A percentile compares a stretch with the other conserved stretches of the same genome.
These are phyloP conservation scores for Margaritifera margaritifera DNA, from an alignment of 2,888 invertebrate species.

Conservation along the genomic window DNA sequence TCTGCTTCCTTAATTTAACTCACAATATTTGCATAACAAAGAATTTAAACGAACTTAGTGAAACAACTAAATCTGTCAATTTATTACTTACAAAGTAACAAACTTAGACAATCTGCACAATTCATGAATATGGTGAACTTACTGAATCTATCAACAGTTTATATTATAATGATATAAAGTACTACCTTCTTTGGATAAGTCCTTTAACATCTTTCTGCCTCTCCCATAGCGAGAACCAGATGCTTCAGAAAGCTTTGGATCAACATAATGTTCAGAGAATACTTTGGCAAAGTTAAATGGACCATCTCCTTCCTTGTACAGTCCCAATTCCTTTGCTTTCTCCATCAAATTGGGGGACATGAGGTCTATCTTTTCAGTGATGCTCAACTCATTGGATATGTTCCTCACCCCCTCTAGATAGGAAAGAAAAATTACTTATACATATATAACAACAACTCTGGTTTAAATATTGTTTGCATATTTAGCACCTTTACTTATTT, in stretches of 20 bases:
- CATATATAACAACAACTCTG: no score
- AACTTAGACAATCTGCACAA: no score
- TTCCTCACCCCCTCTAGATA: slow-evolving; percentile 62
- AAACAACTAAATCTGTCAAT: no score
- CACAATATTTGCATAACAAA: no score
- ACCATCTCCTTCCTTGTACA: slow-evolving; percentile 56
- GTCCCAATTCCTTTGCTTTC: slow-evolving; percentile 48
- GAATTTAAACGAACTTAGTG: no score
- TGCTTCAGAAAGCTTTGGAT: slow-evolving; percentile 8
- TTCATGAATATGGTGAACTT: no score
- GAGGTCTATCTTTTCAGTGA: slow-evolving; percentile 56
- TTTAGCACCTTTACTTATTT: no score
- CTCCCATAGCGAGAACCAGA: slow-evolving; percentile 32
- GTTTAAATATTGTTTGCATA: no score
- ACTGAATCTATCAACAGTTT: no score
- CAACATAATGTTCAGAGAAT: slow-evolving; percentile 36
- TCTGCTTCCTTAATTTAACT: no score
- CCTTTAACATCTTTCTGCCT: slow-evolving; percentile 53
- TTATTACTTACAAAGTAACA: no score
- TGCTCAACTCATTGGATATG: slow-evolving; percentile 65
- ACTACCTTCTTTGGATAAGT: slow-evolving; percentile 48
- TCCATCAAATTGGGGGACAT: slow-evolving; percentile 56
- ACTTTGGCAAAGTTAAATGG: slow-evolving; percentile 60
- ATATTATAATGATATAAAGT: neutral
- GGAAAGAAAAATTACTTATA: no score